Base-by-base conservation (phyloP, 1,140 invertebrate genomes). In the Calephelis virginiensis region DNA sequence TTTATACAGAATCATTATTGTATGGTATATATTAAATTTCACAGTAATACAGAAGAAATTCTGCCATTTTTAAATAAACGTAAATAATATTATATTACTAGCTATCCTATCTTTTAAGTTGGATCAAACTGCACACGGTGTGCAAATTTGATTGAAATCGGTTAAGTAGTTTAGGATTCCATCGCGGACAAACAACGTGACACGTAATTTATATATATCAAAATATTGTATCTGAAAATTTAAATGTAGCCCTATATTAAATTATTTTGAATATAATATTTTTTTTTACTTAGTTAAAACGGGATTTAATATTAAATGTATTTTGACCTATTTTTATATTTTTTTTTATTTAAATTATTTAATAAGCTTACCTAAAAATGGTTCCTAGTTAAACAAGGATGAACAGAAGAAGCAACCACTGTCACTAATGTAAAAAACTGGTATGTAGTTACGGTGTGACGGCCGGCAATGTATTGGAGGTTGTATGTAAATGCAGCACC, bases 381-480 rank as follows among this genome's bases (percentile, higher is more conserved):
- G 77, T 85, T 83, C 83, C 81, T 71, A 69, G 67, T 46, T 70
- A 72, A 77, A 68, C 64, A 73, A 68, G 76, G 73, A 77, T 71
- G 75, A 72, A 63, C 71, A 68, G 71, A 71, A 69, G 72, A 73
- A 74, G 69, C 38, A 77, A 78, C 68, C 86, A 90, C 85, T 81
- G 77, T 79, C 84, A 88, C 85, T 82, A 70, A 78, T 69, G 70
- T 72, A 72, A 84, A 80, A 85, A 80, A 80, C 76, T 75, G 73
- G 69, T 69, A 80, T 78, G 80, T 86, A 81, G 76, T 81, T 73
- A 70, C 86, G 81, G 76, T 76, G 75, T 79, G 81, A 85, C 83
- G 72, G 85, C 74, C 80, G 77, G 80, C 81, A 82, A 83, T 83
- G 81, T 86, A 89, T 88, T 89, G 85, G 78, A 81, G 76, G 70